These are phyloP conservation scores for Clupea harengus DNA, from an alignment of 2,113 vertebrate species.

Conservation along the genomic window DNA sequence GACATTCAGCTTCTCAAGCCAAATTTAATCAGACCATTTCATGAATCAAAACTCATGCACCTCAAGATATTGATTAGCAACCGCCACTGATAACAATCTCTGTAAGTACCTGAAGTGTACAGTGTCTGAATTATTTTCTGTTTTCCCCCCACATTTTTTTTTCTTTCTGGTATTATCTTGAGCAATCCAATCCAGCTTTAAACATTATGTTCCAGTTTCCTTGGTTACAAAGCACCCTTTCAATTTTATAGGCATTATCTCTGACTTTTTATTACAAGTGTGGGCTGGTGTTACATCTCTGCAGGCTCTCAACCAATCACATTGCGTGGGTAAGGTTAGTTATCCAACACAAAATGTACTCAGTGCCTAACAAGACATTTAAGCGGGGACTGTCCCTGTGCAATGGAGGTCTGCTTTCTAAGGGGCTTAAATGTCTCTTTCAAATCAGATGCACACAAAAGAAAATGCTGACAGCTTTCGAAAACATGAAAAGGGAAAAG, in stretches of 20 bases:
- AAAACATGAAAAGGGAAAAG: slow-evolving; percentile 54
- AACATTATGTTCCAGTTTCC: slow-evolving; percentile 44
- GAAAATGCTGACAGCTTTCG: slow-evolving; percentile 65
- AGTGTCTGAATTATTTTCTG: not conserved
- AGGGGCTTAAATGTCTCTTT: slow-evolving; percentile 62
- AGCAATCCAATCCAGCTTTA: slow-evolving; percentile 16
- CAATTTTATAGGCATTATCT: slow-evolving; percentile 49
- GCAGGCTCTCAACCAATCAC: slow-evolving; percentile 50
- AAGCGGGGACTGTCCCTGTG: slow-evolving; percentile 52
- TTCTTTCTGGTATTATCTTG: slow-evolving; percentile 24
- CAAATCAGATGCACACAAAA: slow-evolving; percentile 65
- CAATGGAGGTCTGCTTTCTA: slow-evolving; percentile 53
- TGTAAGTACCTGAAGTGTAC: not conserved
- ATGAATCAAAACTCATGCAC: not conserved
- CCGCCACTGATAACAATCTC: not conserved
- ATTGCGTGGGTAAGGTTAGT: slow-evolving; percentile 45
- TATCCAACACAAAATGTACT: slow-evolving; percentile 61
- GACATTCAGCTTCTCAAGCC: not conserved
- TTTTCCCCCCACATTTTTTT: slow-evolving; percentile 9
- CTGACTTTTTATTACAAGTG: slow-evolving; percentile 52
- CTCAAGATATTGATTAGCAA: not conserved
- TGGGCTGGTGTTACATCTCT: slow-evolving; percentile 49
- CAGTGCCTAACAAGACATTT: slow-evolving; percentile 62
- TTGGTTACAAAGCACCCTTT: slow-evolving; percentile 47
- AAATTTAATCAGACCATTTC: slow-evolving; percentile 1